A percentile compares a stretch with the other conserved stretches of the same genome.
Conservation (phyloP, 2,797 vertebrate species). For the Danionella dracula region DNA sequence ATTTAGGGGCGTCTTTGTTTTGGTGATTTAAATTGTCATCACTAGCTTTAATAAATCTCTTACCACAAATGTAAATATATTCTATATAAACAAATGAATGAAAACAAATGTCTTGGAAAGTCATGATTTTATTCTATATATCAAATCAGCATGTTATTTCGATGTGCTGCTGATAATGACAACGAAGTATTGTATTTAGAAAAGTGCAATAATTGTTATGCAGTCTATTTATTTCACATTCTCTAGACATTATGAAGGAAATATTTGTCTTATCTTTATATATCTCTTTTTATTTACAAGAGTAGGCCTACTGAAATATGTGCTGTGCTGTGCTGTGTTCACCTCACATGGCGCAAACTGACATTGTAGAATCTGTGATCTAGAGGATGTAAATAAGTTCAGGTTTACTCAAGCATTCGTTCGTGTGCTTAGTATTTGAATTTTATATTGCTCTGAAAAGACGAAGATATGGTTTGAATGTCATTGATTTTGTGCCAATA, state of each 20-base stretch:
- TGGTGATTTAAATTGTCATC: too few relatives aligned
- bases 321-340: background rate
- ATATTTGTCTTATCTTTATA: background rate
- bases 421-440: background rate
- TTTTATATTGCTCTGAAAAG: background rate
- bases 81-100: too few relatives aligned
- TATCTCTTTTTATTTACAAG: background rate
- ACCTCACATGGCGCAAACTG: background rate
- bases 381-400: slow-evolving; percentile 7
- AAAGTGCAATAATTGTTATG: slow-evolving; percentile 14
- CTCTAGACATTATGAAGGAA: slow-evolving; percentile 23
- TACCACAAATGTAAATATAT: too few relatives aligned
- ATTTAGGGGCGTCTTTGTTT: too few relatives aligned
- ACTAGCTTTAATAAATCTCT: too few relatives aligned
- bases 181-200: background rate
- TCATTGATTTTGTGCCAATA: slow-evolving; percentile 37
- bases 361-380: background rate
- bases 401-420: slow-evolving; percentile 1
- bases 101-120: too few relatives aligned
- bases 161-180: background rate
- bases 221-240: slow-evolving; percentile 36
- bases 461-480: background rate
- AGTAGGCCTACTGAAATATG: background rate
- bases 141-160: background rate
- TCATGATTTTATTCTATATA: too few relatives aligned